Conservation (phyloP, 1,140 invertebrate genomes). For the Drosophila busckii region DNA sequence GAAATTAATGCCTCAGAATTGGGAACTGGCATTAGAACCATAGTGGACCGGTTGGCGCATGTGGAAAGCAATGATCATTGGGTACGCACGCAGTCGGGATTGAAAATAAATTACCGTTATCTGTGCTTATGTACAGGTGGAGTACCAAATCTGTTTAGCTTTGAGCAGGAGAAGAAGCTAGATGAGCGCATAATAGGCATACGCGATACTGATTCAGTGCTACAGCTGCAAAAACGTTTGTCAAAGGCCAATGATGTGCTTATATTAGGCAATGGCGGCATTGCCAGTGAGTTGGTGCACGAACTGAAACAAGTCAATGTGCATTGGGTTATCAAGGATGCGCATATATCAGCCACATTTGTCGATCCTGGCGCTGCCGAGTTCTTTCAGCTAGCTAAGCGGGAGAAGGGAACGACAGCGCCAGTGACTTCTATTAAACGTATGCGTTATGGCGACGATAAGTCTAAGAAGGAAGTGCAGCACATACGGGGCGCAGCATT, state of each 20-base stretch:
- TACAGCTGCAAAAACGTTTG: conserved; percentile 87
- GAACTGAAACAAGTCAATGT: conserved; percentile 91
- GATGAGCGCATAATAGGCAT: conserved; percentile 87
- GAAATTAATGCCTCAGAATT: conserved; percentile 84
- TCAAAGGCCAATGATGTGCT: conserved; percentile 85
- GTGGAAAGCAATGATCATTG: conserved; percentile 79
- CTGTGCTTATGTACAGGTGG: conserved; percentile 95
- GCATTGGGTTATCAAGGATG: conserved; percentile 96
- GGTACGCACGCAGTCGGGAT: conserved; percentile 78
- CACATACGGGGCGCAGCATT: conserved; percentile 87
- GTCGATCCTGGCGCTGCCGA: conserved; percentile 96
- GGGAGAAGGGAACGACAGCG: conserved; percentile 12
- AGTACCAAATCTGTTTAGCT: conserved; percentile 86
- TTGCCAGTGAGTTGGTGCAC: conserved; percentile 96
- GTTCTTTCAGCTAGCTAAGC: conserved; percentile 86
- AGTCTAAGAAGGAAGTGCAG: conserved; percentile 15
- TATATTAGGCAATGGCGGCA: conserved; percentile 97
- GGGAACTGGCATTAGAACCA: conserved; percentile 78
- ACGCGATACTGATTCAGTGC: conserved; percentile 96
- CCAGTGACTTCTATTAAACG: conserved; percentile 81
- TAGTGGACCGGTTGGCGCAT: conserved; percentile 83
- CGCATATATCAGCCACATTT: conserved; percentile 94
- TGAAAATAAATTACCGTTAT: conserved; percentile 86
- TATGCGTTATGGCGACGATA: conserved; percentile 83
- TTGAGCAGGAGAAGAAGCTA: conserved; percentile 80